phyloP scores from a whole-genome alignment of 2,888 invertebrate species.

The Lacanobia oleracea region DNA sequence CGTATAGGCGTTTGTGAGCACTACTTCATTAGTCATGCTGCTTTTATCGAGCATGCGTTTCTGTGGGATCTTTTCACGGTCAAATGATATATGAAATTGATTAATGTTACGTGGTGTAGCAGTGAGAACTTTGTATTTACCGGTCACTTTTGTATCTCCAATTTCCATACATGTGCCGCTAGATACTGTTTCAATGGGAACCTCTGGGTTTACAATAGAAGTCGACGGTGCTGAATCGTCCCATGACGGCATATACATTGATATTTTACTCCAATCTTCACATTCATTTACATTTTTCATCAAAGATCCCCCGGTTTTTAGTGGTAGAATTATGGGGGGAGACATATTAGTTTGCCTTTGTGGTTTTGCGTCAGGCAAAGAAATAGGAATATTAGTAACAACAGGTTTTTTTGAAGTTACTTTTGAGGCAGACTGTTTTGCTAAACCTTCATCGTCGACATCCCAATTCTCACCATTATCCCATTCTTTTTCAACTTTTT shows the following conservation, averaged over 20 bases:
- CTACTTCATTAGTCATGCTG: constrained; percentile 78
- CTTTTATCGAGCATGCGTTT: constrained; percentile 83
- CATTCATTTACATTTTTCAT: constrained; percentile 68
- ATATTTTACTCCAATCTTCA: constrained; percentile 81
- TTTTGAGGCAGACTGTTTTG: constrained; percentile 15
- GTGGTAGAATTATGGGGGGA: constrained; percentile 38
- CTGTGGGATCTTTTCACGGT: constrained; percentile 78
- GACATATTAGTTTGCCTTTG: constrained; percentile 65
- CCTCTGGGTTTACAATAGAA: constrained; percentile 25
- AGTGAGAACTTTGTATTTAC: constrained; percentile 74
- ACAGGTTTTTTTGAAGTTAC: constrained; percentile 15
- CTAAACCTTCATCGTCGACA: constrained; percentile 43
- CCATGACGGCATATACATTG: constrained; percentile 80
- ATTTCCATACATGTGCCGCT: constrained; percentile 77
- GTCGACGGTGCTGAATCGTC: constrained; percentile 50
- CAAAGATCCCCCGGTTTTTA: constrained; percentile 51
- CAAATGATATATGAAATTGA: constrained; percentile 68
- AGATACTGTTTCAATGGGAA: constrained; percentile 68
- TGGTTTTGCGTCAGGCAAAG: constrained; percentile 72
- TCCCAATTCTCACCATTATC: constrained; percentile 84
- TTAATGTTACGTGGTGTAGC: constrained; percentile 81
- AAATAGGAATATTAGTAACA: not conserved
- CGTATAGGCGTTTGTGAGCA: constrained; percentile 66
- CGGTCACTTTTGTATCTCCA: constrained; percentile 74
- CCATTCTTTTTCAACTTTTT: constrained; percentile 82